These are phyloP conservation scores for Oeneis ivallda DNA, from an alignment of 2,888 invertebrate genomes.

Conservation along the genomic window DNA sequence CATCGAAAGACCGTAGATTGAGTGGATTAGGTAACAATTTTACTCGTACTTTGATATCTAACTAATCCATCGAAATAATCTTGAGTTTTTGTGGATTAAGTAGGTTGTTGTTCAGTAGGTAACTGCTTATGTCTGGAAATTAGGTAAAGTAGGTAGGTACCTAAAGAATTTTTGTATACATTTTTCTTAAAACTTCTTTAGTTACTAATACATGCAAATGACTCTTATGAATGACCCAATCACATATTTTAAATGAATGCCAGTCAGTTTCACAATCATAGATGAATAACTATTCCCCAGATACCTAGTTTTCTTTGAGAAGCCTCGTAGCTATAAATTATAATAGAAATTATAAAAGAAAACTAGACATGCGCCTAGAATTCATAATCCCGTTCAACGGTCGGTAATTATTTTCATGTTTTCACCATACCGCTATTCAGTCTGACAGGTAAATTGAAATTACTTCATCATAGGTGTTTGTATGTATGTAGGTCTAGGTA, in stretches of 20 bases:
- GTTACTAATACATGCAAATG: too few species aligned
- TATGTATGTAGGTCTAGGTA: too few species aligned
- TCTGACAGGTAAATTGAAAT: not conserved
- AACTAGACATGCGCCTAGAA: not conserved
- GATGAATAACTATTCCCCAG: not conserved
- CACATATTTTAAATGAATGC: not conserved
- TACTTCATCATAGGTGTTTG: not conserved
- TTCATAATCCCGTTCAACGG: not conserved
- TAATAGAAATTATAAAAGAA: constrained; percentile 2
- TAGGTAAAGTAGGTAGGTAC: too few species aligned
- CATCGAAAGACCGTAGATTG: too few species aligned
- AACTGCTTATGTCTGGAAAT: too few species aligned
- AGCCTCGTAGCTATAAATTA: not conserved
- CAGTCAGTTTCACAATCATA: not conserved
- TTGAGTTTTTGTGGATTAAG: not conserved
- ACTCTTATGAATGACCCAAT: too few species aligned
- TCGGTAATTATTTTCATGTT: not conserved
- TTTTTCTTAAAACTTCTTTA: too few species aligned
- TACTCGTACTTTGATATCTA: too few species aligned
- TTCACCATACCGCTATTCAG: not conserved
- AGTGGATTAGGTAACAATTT: not conserved
- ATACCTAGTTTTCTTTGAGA: constrained; percentile 4
- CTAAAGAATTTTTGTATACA: too few species aligned
- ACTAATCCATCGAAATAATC: not conserved
- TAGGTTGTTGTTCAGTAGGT: too few species aligned